Base-by-base conservation (phyloP, 2,113 vertebrate genomes). In the Tricholaema leucomelas region DNA sequence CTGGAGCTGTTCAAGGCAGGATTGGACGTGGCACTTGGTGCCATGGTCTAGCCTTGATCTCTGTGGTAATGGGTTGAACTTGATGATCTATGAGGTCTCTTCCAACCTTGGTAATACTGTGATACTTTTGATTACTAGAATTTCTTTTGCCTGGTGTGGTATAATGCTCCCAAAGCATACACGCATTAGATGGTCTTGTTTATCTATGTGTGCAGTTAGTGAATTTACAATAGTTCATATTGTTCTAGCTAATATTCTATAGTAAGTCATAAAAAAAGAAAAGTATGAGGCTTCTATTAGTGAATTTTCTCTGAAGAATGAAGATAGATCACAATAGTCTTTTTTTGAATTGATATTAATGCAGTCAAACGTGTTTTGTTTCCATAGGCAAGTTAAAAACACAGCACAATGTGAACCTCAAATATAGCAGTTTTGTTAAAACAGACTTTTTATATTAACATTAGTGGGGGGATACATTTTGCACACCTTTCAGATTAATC, bases 291-390 rank as follows among this genome's bases (percentile, higher is more conserved):
- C 8, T 11, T 82, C 76, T 89, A n/a, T 78, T 91, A 59, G 77
- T 66, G 71, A 71, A 46, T 91, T 90, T 88, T 63, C 67, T 90
- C 64, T 74, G 21, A 87, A 88, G 69, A 92, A 92, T 80, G 75
- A 87, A 92, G 87, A 88, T 66, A 88, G 36, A 90, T 73, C 60
- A 56, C 46, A 18, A 42, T 40, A 73, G 90, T 52, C 31, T 71
- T 61, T 70, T 38, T 38, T 71, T 74, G 81, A 48, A 56, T 93
- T 82, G 92, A 82, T 87, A 85, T 91, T 88, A 94, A 88, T 63
- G 75, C 60, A 84, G 40, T 94, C 64, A 91, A 36, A 80, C 28
- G 28, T 46, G 56, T 76, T 89, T 67, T 74, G 76, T 94, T 92
- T 76, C 63, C 30, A 18, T 15, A 66, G 50, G 50, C 12, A 74